Evolutionary conservation across 2,113 vertebrate genomes (phyloP).

Genomic region (Camelus bactrianus): DNA sequence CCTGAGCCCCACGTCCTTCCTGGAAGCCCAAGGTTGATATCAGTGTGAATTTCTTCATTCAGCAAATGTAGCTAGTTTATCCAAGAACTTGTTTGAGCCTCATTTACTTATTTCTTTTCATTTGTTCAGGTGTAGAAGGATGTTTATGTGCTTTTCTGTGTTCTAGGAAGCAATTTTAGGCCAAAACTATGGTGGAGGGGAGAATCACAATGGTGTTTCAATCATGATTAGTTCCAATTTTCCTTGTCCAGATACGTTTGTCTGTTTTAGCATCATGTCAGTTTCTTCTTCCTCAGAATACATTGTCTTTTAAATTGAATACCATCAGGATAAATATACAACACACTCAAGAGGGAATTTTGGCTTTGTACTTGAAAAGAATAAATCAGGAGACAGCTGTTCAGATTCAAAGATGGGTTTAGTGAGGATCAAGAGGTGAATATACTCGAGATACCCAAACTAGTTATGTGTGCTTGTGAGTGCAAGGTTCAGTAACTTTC

Average conservation of each 20-base stretch:
- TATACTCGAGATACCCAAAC: background rate
- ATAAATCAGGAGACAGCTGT: background rate
- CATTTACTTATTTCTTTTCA: constrained; percentile 45
- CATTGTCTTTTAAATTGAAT: constrained; percentile 67
- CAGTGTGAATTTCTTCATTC: background rate
- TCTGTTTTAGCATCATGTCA: constrained; percentile 5
- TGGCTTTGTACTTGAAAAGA: constrained; percentile 39
- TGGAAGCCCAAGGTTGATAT: background rate
- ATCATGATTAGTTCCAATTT: constrained; percentile 59
- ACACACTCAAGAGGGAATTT: constrained; percentile 18
- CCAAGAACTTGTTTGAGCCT: background rate
- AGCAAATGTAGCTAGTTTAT: background rate
- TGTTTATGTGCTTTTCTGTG: constrained; percentile 22
- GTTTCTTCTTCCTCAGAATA: constrained; percentile 32
- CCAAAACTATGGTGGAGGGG: background rate
- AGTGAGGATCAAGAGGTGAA: background rate
- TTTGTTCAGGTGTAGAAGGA: constrained; percentile 9
- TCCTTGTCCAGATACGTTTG: background rate
- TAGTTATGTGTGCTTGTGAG: background rate
- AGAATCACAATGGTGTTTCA: constrained; percentile 49
- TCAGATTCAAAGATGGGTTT: constrained; percentile 43
- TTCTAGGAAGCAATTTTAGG: constrained; percentile 53
- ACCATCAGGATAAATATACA: constrained; percentile 41
- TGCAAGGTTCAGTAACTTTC: background rate
- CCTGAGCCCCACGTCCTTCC: background rate